phyloP scores from a whole-genome alignment of 2,888 invertebrate genomes.

The Tiphia femorata region DNA sequence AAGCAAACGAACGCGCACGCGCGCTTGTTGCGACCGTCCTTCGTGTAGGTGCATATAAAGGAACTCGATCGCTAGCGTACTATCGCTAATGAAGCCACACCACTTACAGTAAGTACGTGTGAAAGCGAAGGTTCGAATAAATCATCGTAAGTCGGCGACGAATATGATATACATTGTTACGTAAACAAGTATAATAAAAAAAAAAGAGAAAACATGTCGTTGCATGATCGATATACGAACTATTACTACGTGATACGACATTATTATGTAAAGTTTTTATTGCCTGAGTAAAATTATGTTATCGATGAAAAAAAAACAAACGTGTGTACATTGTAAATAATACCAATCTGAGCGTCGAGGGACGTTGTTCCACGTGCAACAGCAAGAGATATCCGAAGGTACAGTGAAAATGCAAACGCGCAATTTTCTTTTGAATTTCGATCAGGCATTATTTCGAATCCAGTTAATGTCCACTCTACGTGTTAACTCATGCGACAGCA shows the following conservation, averaged over 20 bases:
- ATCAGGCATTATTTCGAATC: too few relatives aligned
- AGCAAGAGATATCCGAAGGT: too few relatives aligned
- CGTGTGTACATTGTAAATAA: conserved; percentile 32
- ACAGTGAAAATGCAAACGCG: too few relatives aligned
- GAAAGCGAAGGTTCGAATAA: conserved; percentile 11
- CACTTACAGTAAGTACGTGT: conserved; percentile 27
- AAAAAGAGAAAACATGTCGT: conserved; percentile 28
- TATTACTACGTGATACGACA: conserved; percentile 46
- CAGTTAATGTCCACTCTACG: too few relatives aligned
- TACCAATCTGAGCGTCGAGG: too few relatives aligned
- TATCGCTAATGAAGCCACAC: conserved; percentile 25
- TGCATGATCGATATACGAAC: conserved; percentile 48
- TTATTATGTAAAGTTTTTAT: conserved; percentile 57
- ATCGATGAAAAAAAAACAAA: conserved; percentile 47
- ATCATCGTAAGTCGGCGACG: conserved; percentile 23
- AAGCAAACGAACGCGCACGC: conserved; percentile 8
- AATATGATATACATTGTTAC: conserved; percentile 42
- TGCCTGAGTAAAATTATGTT: conserved; percentile 57
- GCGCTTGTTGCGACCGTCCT: conserved; percentile 21
- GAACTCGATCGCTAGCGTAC: too few relatives aligned
- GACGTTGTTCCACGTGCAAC: too few relatives aligned
- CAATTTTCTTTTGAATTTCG: too few relatives aligned
- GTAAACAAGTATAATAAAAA: conserved; percentile 33
- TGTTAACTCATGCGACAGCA: too few relatives aligned
- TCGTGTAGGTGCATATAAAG: too few relatives aligned